These are phyloP conservation scores for Meteorus cinctellus DNA, from an alignment of 2,888 invertebrate species.

Conservation along the genomic window DNA sequence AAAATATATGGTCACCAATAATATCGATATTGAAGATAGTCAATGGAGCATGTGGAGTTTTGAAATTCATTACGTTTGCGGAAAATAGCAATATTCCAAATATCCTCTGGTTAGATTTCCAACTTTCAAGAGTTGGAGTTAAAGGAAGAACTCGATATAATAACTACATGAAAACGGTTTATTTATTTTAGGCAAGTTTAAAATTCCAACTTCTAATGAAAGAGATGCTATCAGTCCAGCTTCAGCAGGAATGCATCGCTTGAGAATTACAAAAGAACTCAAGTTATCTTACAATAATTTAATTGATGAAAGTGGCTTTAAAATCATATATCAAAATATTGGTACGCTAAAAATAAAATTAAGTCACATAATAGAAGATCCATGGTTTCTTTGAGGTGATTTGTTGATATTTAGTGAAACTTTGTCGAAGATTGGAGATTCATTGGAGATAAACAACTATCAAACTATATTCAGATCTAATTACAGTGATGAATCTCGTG, in stretches of 20 bases:
- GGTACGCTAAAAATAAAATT: conserved; percentile 27
- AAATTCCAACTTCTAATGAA: neutral
- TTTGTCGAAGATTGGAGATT: neutral
- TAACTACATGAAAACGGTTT: conserved; percentile 25
- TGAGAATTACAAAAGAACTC: neutral
- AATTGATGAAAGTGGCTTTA: conserved; percentile 5
- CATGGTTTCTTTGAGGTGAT: conserved; percentile 21
- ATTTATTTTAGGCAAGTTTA: conserved; percentile 31
- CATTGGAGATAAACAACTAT: neutral
- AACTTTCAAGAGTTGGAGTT: conserved; percentile 34
- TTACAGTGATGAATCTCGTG: neutral
- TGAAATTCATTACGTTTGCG: conserved; percentile 47
- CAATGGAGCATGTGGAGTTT: conserved; percentile 27
- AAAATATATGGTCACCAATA: conserved; percentile 12
- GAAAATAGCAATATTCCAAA: conserved; percentile 16
- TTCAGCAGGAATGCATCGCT: neutral
- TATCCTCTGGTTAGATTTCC: conserved; percentile 47
- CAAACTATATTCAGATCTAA: neutral
- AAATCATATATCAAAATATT: conserved; percentile 37
- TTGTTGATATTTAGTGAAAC: conserved; percentile 7
- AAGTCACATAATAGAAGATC: conserved; percentile 21
- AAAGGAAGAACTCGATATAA: conserved; percentile 15
- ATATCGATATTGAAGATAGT: conserved; percentile 24
- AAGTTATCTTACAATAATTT: conserved; percentile 30
- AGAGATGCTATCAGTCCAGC: neutral